A percentile compares a stretch with the other conserved stretches of the same genome.
phyloP scores from a whole-genome alignment of 2,888 invertebrate species.

The Rutpela maculata region DNA sequence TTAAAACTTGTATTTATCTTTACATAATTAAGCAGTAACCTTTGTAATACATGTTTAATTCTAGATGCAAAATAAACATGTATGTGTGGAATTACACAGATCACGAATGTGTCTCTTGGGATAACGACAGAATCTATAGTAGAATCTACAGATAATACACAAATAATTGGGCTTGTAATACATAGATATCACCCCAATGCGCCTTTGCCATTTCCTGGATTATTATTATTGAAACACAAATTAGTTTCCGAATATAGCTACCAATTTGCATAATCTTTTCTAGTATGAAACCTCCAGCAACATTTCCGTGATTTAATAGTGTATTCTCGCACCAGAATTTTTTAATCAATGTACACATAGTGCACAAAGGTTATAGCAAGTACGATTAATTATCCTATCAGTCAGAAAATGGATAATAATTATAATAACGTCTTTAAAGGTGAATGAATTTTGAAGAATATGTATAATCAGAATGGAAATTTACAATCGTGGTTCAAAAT shows the following conservation, averaged over 20 bases:
- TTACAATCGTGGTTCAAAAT: too few species aligned
- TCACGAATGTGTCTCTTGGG: constrained; percentile 29
- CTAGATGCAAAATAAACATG: constrained; percentile 11
- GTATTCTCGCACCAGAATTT: background rate
- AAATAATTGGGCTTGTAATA: constrained; percentile 39
- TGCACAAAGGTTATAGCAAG: too few species aligned
- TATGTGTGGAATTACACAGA: constrained; percentile 29
- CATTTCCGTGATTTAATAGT: constrained; percentile 12
- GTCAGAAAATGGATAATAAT: too few species aligned
- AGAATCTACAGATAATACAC: constrained; percentile 33
- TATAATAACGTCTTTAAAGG: too few species aligned
- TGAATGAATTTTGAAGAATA: too few species aligned
- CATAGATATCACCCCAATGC: constrained; percentile 29
- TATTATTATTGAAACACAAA: constrained; percentile 37
- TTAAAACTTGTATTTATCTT: background rate
- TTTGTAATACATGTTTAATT: background rate
- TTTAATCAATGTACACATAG: background rate
- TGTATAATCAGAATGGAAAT: too few species aligned
- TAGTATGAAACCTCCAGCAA: constrained; percentile 10
- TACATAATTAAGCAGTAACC: background rate
- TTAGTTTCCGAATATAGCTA: constrained; percentile 34
- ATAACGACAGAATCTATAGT: constrained; percentile 30
- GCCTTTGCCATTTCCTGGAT: constrained; percentile 38
- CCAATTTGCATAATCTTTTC: constrained; percentile 29
- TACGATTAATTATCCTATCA: too few species aligned